phyloP scores from a whole-genome alignment of 1,140 invertebrate genomes.

The Thalassaphorura encarpata region DNA sequence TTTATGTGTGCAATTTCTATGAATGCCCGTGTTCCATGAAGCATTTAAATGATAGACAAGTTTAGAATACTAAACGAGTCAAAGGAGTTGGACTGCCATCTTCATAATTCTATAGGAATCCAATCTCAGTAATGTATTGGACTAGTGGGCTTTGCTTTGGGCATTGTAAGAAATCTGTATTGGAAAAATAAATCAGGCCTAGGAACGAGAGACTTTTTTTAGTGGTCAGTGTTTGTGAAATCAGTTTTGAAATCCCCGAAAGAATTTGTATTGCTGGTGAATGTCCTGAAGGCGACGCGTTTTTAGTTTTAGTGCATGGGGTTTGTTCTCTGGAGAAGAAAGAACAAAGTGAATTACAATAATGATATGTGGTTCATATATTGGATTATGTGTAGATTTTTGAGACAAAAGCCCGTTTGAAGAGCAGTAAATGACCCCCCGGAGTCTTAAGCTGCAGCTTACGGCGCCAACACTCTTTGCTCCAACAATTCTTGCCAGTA shows the following conservation, averaged over 20 bases:
- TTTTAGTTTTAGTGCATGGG: too few relatives aligned
- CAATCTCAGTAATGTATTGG: neutral
- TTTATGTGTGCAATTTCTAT: neutral
- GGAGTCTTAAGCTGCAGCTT: conserved; percentile 30
- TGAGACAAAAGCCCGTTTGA: conserved; percentile 32
- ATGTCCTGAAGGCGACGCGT: too few relatives aligned
- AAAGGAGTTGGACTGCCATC: neutral
- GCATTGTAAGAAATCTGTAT: neutral
- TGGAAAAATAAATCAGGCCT: neutral
- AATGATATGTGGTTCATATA: conserved; percentile 31
- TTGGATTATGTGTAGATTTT: conserved; percentile 32
- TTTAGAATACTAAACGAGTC: conserved; percentile 14
- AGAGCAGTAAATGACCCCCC: conserved; percentile 33
- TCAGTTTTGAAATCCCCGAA: conserved; percentile 15
- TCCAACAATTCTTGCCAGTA: conserved; percentile 12
- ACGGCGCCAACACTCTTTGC: conserved; percentile 31
- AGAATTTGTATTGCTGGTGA: too few relatives aligned
- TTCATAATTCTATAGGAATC: neutral
- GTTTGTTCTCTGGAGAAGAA: neutral
- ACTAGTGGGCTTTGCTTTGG: neutral
- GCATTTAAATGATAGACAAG: conserved; percentile 20
- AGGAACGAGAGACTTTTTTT: neutral
- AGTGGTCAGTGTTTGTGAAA: too few relatives aligned
- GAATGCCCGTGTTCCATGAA: conserved; percentile 9
- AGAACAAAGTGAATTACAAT: conserved; percentile 4